Evolutionary conservation across 2,797 vertebrate genomes (phyloP).

Genomic region (Melanotaenia parkinsoni): DNA sequence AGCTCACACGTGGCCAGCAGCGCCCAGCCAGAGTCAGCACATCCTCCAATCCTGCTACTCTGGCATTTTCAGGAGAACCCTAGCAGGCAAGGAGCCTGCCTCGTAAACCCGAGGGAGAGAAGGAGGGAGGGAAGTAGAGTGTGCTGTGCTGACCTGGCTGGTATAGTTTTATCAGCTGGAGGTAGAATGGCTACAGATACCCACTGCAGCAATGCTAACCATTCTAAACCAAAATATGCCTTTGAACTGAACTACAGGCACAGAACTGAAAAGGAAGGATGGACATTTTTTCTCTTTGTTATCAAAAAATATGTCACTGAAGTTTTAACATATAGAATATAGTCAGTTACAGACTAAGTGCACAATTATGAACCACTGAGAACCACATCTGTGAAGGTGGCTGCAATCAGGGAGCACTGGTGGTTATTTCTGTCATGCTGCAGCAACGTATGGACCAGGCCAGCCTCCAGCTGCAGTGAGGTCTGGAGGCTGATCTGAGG

Average conservation of each 20-base stretch:
- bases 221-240: conserved; percentile 29
- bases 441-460: conserved; percentile 46
- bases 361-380: conserved; percentile 26
- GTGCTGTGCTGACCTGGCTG: conserved; percentile 78
- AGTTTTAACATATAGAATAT: conserved; percentile 17
- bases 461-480: conserved; percentile 71
- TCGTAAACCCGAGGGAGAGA: conserved; percentile 76
- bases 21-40: conserved; percentile 82
- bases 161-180: conserved; percentile 79
- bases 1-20: conserved; percentile 85
- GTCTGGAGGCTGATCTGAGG: conserved; percentile 63
- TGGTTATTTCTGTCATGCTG: conserved; percentile 64
- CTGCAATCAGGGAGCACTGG: conserved; percentile 28
- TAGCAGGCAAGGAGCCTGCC: conserved; percentile 79
- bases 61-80: conserved; percentile 84
- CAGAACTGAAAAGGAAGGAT: not conserved
- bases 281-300: not conserved
- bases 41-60: conserved; percentile 84
- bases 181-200: conserved; percentile 67
- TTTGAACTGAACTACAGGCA: conserved; percentile 6
- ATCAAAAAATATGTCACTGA: not conserved
- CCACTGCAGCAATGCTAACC: conserved; percentile 49
- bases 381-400: conserved; percentile 12
- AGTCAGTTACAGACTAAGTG: conserved; percentile 16
- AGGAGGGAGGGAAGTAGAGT: conserved; percentile 32